These are phyloP conservation scores for Luffia ferchaultella DNA, from an alignment of 2,888 invertebrate species.

Conservation along the genomic window DNA sequence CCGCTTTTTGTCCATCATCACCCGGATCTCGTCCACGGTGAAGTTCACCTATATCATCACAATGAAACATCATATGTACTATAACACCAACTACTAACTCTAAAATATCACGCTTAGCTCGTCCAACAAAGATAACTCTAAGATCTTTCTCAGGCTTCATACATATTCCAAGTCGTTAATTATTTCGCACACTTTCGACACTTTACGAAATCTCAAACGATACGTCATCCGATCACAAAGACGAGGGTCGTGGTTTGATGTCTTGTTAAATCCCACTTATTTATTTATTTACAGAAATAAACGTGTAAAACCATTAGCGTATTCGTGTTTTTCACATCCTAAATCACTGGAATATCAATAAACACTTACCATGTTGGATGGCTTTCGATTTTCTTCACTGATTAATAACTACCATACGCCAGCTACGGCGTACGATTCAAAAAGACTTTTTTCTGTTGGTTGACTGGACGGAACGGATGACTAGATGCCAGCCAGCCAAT, in stretches of 20 bases:
- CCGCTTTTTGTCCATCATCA: conserved; percentile 99
- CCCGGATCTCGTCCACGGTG: conserved; percentile 99
- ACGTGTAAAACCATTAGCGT: conserved; percentile 25
- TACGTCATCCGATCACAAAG: conserved; percentile 58
- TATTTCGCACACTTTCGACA: background rate
- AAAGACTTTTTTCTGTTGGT: conserved; percentile 77
- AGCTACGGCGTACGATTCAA: conserved; percentile 87
- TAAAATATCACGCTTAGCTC: conserved; percentile 18
- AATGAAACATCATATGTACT: conserved; percentile 42
- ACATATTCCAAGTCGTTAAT: background rate
- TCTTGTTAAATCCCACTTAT: conserved; percentile 9
- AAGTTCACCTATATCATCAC: conserved; percentile 99
- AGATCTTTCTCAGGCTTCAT: background rate
- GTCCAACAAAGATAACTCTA: background rate
- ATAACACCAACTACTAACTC: conserved; percentile 25
- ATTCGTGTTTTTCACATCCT: conserved; percentile 31
- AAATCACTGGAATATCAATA: conserved; percentile 31
- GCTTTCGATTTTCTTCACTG: conserved; percentile 78
- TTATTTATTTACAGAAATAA: conserved; percentile 36
- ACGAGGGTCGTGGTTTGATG: conserved; percentile 26
- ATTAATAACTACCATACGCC: conserved; percentile 81
- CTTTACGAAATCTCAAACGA: conserved; percentile 17
- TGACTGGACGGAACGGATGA: conserved; percentile 39
- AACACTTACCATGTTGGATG: conserved; percentile 84
- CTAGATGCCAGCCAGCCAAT: too few species aligned